Conservation (phyloP, 2,888 invertebrate species). For the Drosophila cognata region DNA sequence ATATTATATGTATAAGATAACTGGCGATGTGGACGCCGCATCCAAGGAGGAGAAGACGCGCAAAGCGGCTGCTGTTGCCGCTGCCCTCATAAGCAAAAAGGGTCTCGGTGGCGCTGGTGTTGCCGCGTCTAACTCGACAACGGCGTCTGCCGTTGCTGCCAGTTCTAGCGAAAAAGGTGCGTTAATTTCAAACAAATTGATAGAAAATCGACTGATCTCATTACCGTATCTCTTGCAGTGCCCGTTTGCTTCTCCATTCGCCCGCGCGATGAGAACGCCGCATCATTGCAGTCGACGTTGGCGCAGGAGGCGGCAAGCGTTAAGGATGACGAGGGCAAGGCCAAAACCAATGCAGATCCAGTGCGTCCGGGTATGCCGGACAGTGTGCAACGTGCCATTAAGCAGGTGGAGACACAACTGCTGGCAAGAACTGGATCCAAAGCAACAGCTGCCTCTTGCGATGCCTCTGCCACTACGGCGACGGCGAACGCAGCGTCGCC, state of each 20-base stretch:
- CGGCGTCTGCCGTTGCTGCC: conserved; percentile 8
- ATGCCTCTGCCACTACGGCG: not conserved
- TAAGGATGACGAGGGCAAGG: conserved; percentile 85
- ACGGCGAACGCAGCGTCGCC: conserved; percentile 24
- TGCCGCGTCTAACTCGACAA: not conserved
- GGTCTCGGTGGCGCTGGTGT: conserved; percentile 51
- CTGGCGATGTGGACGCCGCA: conserved; percentile 81
- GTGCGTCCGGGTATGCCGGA: conserved; percentile 75
- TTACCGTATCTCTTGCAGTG: conserved; percentile 83
- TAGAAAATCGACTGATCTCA: not conserved
- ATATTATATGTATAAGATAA: conserved; percentile 91
- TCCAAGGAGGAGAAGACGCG: conserved; percentile 82
- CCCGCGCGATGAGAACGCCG: conserved; percentile 89
- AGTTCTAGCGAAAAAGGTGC: conserved; percentile 42
- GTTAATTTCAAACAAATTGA: conserved; percentile 8
- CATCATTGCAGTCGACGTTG: conserved; percentile 90
- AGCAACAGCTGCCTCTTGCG: conserved; percentile 25
- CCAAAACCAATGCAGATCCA: conserved; percentile 38
- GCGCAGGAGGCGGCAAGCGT: conserved; percentile 91
- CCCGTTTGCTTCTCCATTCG: conserved; percentile 95
- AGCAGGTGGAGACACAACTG: conserved; percentile 83
- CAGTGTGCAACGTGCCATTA: conserved; percentile 83
- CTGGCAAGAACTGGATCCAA: conserved; percentile 73
- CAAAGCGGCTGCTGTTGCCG: conserved; percentile 81
- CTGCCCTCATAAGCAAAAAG: conserved; percentile 79